Evolutionary conservation across 1,140 invertebrate species (phyloP).

Genomic region (Phymorhynchus buccinoides): DNA sequence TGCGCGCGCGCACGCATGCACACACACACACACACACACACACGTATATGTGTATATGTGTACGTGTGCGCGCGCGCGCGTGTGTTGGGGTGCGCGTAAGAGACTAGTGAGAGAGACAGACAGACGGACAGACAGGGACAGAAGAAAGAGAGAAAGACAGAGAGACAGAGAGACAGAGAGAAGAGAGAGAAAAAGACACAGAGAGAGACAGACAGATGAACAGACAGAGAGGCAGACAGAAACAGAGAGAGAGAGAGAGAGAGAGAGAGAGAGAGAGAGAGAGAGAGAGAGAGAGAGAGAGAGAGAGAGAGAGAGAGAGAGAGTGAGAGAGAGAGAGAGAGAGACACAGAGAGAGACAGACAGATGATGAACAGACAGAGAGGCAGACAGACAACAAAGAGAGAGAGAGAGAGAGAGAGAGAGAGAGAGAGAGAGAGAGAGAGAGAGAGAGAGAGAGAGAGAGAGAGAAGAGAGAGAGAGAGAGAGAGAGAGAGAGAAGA

Average conservation of each 20-base stretch:
- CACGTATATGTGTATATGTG: not conserved
- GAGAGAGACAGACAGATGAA: not conserved
- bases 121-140: not conserved
- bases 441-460: too few relatives aligned
- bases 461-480: too few relatives aligned
- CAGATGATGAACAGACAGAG: too few relatives aligned
- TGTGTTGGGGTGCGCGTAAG: not conserved
- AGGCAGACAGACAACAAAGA: not conserved
- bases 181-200: not conserved
- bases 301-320: constrained; percentile 1
- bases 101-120: not conserved
- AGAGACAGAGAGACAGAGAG: not conserved
- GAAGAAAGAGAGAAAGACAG: not conserved
- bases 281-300: too few relatives aligned
- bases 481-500: not conserved
- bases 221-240: too few relatives aligned
- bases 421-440: too few relatives aligned
- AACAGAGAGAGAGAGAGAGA: too few relatives aligned
- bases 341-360: not conserved
- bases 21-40: constrained; percentile 14
- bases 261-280: too few relatives aligned
- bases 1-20: not conserved
- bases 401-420: not conserved
- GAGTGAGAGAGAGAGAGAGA: too few relatives aligned
- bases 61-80: not conserved